Evolutionary conservation across 2,888 invertebrate genomes (phyloP).

Genomic region (Taphrorychus bicolor): DNA sequence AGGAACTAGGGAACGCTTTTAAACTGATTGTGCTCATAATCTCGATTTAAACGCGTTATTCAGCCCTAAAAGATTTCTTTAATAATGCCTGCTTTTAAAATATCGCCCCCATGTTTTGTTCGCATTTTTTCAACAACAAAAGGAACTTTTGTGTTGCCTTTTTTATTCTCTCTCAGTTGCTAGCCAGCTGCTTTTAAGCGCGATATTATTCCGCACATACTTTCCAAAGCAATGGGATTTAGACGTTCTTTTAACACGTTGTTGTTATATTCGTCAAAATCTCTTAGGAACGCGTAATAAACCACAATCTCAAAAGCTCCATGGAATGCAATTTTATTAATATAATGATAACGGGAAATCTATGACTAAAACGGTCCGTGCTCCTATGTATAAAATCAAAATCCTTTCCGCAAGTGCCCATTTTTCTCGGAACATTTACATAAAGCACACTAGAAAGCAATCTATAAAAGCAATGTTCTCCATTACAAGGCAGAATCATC

Average conservation of each 20-base stretch:
- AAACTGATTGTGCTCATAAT: slow-evolving; percentile 37
- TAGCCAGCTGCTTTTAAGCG: slow-evolving; percentile 2
- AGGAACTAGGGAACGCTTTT: slow-evolving; percentile 38
- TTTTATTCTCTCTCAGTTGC: background rate
- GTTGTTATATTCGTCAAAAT: background rate
- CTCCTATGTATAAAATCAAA: slow-evolving; percentile 21
- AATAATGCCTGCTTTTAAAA: slow-evolving; percentile 22
- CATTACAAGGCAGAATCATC: slow-evolving; percentile 39
- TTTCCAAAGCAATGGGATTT: background rate
- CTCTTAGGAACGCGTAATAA: background rate
- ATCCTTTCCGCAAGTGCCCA: slow-evolving; percentile 27
- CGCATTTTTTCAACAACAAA: slow-evolving; percentile 5
- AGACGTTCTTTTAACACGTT: background rate
- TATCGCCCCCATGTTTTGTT: slow-evolving; percentile 9
- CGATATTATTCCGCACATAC: background rate
- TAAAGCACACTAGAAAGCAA: slow-evolving; percentile 34
- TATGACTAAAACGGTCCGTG: slow-evolving; percentile 1
- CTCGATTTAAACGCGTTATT: slow-evolving; percentile 37
- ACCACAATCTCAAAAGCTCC: background rate
- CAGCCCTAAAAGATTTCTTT: slow-evolving; percentile 29
- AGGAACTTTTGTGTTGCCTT: slow-evolving; percentile 1
- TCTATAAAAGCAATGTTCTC: slow-evolving; percentile 38
- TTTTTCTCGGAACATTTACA: slow-evolving; percentile 32
- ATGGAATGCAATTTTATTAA: background rate
- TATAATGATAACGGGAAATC: slow-evolving; percentile 1